Conservation (phyloP, 2,888 invertebrate genomes). For the Mamestra brassicae region DNA sequence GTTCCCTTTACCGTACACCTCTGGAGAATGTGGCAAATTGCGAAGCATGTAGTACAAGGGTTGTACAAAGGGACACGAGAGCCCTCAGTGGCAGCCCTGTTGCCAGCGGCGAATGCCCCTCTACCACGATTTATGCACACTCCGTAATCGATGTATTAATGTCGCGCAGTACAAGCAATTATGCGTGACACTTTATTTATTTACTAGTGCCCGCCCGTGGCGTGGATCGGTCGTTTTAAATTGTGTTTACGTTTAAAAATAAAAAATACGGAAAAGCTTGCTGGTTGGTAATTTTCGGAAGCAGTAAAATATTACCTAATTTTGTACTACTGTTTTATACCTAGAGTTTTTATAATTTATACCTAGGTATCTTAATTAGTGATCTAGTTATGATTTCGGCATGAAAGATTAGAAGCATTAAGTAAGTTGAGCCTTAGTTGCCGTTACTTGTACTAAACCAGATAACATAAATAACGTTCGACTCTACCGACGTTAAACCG, state of each 20-base stretch:
- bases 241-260: slow-evolving; percentile 27
- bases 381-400: no score
- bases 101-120: slow-evolving; percentile 39
- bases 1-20: slow-evolving; percentile 67
- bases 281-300: no score
- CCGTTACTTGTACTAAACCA: not conserved
- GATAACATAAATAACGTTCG: not conserved
- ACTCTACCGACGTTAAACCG: not conserved
- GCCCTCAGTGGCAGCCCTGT: slow-evolving; percentile 35
- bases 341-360: no score
- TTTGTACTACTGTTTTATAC: no score
- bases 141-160: slow-evolving; percentile 58
- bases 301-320: no score
- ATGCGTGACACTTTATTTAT: slow-evolving; percentile 61
- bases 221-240: slow-evolving; percentile 39
- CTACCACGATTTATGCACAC: slow-evolving; percentile 58
- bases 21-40: slow-evolving; percentile 71
- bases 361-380: no score
- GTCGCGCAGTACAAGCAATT: slow-evolving; percentile 56
- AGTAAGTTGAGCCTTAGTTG: not conserved
- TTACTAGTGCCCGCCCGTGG: slow-evolving; percentile 53
- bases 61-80: slow-evolving; percentile 60
- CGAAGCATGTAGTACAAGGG: slow-evolving; percentile 66
- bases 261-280: no score
- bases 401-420: not conserved